phyloP scores from a whole-genome alignment of 2,797 vertebrate species.

The Malurus splendens region DNA sequence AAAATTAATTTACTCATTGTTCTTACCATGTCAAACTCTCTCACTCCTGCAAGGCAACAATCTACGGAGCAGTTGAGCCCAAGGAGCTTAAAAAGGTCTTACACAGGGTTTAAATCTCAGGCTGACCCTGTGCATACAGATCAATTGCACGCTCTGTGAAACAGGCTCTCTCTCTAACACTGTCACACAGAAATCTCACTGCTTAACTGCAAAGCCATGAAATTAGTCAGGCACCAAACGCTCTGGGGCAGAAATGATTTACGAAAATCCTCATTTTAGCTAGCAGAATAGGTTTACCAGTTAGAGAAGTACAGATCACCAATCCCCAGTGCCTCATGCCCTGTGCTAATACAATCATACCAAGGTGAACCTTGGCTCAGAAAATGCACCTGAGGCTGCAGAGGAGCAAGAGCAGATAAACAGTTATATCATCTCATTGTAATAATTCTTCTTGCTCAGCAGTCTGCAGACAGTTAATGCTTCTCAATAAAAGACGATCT shows the following conservation, averaged over 20 bases:
- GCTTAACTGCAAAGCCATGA: not conserved
- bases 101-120: not conserved
- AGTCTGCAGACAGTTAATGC: not conserved
- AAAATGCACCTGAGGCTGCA: not conserved
- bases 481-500: not conserved
- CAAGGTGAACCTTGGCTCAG: not conserved
- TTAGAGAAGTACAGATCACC: not conserved
- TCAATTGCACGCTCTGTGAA: not conserved
- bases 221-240: not conserved
- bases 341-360: not conserved
- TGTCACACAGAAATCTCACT: not conserved
- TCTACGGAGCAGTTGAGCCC: not conserved
- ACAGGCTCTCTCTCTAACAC: not conserved
- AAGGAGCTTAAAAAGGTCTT: slow-evolving; percentile 26
- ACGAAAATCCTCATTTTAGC: not conserved
- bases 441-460: not conserved
- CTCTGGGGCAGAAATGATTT: not conserved
- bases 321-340: not conserved
- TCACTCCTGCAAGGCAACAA: not conserved
- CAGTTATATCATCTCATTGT: not conserved
- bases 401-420: not conserved
- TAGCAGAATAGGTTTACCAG: not conserved
- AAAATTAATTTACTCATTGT: not conserved
- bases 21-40: not conserved
- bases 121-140: not conserved